Evolutionary conservation across 2,113 vertebrate genomes (phyloP), one percentile per base, ranked within the genome.

Genomic region (Emydura subglobosa): DNA sequence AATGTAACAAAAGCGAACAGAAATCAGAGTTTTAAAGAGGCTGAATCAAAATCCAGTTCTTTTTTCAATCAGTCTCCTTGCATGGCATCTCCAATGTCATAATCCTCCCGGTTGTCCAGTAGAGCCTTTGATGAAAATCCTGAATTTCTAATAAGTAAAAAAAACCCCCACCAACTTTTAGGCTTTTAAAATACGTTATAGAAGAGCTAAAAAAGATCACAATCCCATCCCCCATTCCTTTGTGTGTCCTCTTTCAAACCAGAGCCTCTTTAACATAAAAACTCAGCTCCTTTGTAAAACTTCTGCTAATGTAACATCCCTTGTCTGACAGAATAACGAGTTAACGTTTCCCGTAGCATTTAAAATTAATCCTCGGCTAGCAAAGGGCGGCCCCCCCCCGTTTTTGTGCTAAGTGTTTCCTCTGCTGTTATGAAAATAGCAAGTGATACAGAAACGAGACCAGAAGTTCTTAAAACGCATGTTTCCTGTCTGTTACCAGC

Each of bases 351-450:
- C 94, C 90, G 93, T 79, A 1, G 0, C 79, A 68, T 91, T 87
- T 21, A 49, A 86, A 94, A 91, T 82, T 34, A 83, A 34, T 78
- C 76, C 89, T 90, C 61, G 89, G 95, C 82, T 97, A 92, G 85
- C 93, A 91, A 68, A 94, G 91, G 27, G 65, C 90, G 68, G 89
- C 91, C 47, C 65, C 55, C 29, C 47, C 6, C 31, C 31, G 24
- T 1, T 31, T 78, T 91, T 91, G 84, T 89, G 24, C 85, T 91
- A 54, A 87, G 57, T 72, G 78, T 97, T 98, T 98, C 98, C 97
- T 98, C 97, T 94, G 87, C 83, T 94, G 94, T 95, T 96, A 92
- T 98, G 95, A 98, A 98, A 98, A 98, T 98, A 98, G 97, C 87
- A 87, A 34, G 90, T 12, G 2, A 55, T 96, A 97, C 98, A 98